phyloP scores from a whole-genome alignment of 2,797 vertebrate species.

The Sparus aurata region DNA sequence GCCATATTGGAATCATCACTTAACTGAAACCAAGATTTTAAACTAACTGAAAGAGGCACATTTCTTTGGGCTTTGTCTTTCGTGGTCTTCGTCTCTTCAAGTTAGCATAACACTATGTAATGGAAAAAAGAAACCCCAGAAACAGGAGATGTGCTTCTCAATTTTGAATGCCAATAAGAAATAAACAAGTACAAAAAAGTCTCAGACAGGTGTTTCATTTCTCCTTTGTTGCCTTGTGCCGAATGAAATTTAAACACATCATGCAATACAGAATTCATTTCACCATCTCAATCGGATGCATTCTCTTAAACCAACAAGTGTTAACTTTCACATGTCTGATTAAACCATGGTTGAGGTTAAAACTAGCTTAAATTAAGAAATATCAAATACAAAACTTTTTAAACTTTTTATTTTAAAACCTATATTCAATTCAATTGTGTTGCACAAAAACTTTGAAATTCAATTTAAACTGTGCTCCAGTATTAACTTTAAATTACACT shows the following conservation, averaged over 20 bases:
- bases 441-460: no score
- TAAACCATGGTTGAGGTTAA: no score
- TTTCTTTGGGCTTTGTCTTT: conserved; percentile 32
- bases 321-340: no score
- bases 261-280: not conserved
- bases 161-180: conserved; percentile 20
- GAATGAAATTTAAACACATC: not conserved
- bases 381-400: no score
- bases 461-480: no score
- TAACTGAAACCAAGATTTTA: conserved; percentile 19
- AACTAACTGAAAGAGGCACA: conserved; percentile 27
- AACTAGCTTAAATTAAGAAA: no score
- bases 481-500: no score
- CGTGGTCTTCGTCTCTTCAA: conserved; percentile 41
- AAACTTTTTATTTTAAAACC: no score
- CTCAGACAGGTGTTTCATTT: conserved; percentile 1
- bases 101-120: conserved; percentile 21
- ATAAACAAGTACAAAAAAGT: not conserved
- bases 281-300: not conserved
- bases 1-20: not conserved
- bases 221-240: conserved; percentile 2
- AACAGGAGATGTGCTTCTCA: not conserved
- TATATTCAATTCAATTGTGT: no score
- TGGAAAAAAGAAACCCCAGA: conserved; percentile 1
- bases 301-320: not conserved